phyloP scores from a whole-genome alignment of 1,140 invertebrate genomes.

The Pseudomyrmex sp. region DNA sequence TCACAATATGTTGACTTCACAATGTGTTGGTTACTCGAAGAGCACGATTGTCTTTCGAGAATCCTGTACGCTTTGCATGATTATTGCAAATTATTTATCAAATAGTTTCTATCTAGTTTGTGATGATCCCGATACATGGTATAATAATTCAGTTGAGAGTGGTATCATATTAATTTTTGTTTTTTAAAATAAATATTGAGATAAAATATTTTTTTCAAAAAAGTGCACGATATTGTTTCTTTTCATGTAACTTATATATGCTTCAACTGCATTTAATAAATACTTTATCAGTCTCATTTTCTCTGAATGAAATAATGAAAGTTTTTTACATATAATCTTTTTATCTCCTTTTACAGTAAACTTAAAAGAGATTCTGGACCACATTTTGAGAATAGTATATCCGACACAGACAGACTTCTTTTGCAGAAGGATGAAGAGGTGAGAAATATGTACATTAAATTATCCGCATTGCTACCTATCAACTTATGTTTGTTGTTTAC shows the following conservation, averaged over 20 bases:
- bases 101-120: not conserved
- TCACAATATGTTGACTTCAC: not conserved
- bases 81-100: slow-evolving; percentile 19
- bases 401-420: slow-evolving; percentile 94
- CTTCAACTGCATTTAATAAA: not conserved
- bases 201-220: not conserved
- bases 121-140: not conserved
- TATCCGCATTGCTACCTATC: no score
- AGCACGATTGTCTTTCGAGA: not conserved
- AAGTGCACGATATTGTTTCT: slow-evolving; percentile 17
- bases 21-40: no score
- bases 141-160: not conserved
- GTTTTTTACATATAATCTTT: no score
- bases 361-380: slow-evolving; percentile 93
- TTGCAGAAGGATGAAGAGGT: slow-evolving; percentile 98
- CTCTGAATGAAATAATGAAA: not conserved
- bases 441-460: slow-evolving; percentile 61
- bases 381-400: slow-evolving; percentile 91
- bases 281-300: not conserved
- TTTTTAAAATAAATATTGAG: not conserved
- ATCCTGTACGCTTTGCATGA: slow-evolving; percentile 34
- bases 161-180: not conserved
- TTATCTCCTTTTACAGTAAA: slow-evolving; percentile 87
- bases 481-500: slow-evolving; percentile 52
- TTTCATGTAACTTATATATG: no score